Percentiles rank a stretch among this genome's conserved stretches.
Evolutionary conservation across 2,888 invertebrate species (phyloP).

Genomic region (Yponomeuta cagnagella): DNA sequence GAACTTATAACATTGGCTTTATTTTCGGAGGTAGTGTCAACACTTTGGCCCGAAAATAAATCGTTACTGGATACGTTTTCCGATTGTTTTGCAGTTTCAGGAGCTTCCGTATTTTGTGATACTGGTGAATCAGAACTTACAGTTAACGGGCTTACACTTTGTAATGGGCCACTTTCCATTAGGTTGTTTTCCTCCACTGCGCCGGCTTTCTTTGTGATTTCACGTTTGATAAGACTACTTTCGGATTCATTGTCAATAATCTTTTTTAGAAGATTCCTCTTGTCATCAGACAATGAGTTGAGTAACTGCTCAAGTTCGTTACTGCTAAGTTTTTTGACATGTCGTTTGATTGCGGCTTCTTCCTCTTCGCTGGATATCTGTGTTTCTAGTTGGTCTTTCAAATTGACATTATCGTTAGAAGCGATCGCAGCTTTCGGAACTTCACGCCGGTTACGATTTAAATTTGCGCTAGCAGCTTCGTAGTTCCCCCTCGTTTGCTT

Average conservation of each 20-base stretch:
- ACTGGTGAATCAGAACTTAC: slow-evolving; percentile 20
- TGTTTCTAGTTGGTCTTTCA: neutral
- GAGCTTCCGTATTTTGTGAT: slow-evolving; percentile 28
- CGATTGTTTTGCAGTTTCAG: slow-evolving; percentile 29
- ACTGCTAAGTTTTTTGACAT: slow-evolving; percentile 54
- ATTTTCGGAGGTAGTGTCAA: neutral
- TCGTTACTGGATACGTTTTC: neutral
- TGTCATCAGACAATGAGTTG: slow-evolving; percentile 55
- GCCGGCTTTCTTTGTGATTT: slow-evolving; percentile 64
- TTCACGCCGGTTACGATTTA: slow-evolving; percentile 46
- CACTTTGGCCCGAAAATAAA: neutral
- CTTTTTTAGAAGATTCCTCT: slow-evolving; percentile 52
- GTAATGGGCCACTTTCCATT: slow-evolving; percentile 36
- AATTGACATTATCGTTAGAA: neutral
- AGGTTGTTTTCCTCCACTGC: slow-evolving; percentile 53
- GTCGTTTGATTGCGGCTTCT: slow-evolving; percentile 55
- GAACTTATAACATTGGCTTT: neutral
- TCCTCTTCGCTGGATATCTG: slow-evolving; percentile 39
- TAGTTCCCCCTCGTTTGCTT: slow-evolving; percentile 32
- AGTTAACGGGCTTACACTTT: neutral
- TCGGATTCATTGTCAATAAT: slow-evolving; percentile 43
- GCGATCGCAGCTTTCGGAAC: slow-evolving; percentile 17
- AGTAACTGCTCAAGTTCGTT: slow-evolving; percentile 57
- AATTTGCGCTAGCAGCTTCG: slow-evolving; percentile 29
- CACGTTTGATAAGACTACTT: slow-evolving; percentile 43